Evolutionary conservation across 2,888 invertebrate species (phyloP).

Genomic region (Phaonia tiefii): DNA sequence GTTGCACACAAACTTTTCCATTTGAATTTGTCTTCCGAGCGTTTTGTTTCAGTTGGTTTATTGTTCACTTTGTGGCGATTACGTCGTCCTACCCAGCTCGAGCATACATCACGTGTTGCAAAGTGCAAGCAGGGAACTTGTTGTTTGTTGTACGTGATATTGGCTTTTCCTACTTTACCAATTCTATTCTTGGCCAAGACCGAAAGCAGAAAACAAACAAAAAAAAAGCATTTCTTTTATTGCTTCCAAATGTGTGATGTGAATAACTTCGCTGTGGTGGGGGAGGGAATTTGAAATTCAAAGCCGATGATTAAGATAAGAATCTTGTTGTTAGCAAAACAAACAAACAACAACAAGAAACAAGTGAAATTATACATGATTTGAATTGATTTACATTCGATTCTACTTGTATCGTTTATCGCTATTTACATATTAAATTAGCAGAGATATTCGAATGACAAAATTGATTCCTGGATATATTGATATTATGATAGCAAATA

Average conservation of each 20-base stretch:
- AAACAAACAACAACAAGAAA: no score
- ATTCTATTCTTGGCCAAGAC: not conserved
- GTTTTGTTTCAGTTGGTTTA: slow-evolving; percentile 41
- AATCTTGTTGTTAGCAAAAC: not conserved
- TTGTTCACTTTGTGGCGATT: no score
- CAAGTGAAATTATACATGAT: slow-evolving; percentile 15
- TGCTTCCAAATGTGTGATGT: slow-evolving; percentile 1
- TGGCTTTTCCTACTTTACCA: slow-evolving; percentile 16
- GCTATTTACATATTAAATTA: slow-evolving; percentile 25
- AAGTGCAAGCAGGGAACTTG: slow-evolving; percentile 60
- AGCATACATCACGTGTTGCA: slow-evolving; percentile 61
- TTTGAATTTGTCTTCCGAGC: slow-evolving; percentile 13
- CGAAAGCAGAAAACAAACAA: not conserved
- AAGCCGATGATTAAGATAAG: not conserved
- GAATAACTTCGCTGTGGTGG: no score
- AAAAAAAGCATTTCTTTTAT: slow-evolving; percentile 19
- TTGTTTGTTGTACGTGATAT: slow-evolving; percentile 65
- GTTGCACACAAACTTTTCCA: slow-evolving; percentile 23
- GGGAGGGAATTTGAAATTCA: not conserved
- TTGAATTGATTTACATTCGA: slow-evolving; percentile 13
- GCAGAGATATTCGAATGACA: not conserved
- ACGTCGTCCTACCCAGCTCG: not conserved
- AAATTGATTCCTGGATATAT: no score
- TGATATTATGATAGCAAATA: no score
- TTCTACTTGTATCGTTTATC: not conserved